Conservation (phyloP, 2,113 vertebrate species). For the Gymnogyps californianus region DNA sequence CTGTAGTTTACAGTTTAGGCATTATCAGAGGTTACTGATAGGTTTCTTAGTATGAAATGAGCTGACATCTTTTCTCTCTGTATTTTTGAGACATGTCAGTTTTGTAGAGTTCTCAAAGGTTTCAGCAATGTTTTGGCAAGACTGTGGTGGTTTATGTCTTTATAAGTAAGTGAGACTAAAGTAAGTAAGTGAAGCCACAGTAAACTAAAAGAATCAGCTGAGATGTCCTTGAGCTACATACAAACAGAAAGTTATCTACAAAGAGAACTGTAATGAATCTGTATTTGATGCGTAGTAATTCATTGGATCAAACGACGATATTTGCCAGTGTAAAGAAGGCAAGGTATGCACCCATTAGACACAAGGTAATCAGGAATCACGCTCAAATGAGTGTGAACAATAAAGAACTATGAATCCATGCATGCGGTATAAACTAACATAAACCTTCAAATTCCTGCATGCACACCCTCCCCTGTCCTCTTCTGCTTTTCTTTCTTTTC, state of each 20-base stretch:
- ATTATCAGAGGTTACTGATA: background rate
- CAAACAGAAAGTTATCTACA: background rate
- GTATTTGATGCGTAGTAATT: background rate
- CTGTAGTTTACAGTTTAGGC: background rate
- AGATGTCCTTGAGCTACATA: rapidly evolving
- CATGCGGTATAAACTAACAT: background rate
- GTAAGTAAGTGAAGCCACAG: background rate
- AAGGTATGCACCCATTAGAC: background rate
- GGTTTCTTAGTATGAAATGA: background rate
- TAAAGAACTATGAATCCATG: background rate
- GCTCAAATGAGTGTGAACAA: background rate
- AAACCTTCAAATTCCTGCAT: background rate
- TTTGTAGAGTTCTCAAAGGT: background rate
- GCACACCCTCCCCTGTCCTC: background rate
- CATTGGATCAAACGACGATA: background rate
- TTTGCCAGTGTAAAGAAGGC: background rate
- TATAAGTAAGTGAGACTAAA: background rate
- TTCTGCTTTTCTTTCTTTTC: background rate
- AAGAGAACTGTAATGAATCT: background rate
- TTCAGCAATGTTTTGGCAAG: background rate
- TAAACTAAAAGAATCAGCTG: background rate
- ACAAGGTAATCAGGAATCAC: background rate
- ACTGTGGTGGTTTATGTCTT: background rate
- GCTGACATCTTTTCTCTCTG: background rate
- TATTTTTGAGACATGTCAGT: background rate